These are phyloP conservation scores for Athalia circularis DNA, from an alignment of 2,888 invertebrate species.

Conservation along the genomic window DNA sequence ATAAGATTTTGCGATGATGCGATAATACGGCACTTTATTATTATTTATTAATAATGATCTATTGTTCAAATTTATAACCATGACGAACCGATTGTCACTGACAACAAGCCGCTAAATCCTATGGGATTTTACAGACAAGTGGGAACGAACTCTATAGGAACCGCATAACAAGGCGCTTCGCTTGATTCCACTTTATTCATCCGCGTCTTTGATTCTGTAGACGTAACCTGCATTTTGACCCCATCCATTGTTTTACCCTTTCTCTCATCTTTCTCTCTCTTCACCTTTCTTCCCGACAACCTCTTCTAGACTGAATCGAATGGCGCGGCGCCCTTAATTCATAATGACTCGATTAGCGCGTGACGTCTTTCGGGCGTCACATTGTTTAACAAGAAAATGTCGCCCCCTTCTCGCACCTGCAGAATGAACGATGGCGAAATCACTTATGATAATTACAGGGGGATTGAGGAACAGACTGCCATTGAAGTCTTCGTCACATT, in stretches of 20 bases:
- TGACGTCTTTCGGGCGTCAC: slow-evolving; percentile 7
- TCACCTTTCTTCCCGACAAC: not conserved
- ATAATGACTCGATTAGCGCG: slow-evolving; percentile 28
- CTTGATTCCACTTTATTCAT: slow-evolving; percentile 30
- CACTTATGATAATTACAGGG: slow-evolving; percentile 4
- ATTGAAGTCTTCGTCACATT: not conserved
- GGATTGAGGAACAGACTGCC: not conserved
- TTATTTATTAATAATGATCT: not conserved
- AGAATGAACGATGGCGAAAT: slow-evolving; percentile 6
- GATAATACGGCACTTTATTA: not conserved
- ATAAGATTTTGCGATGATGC: too few species aligned
- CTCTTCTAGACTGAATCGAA: slow-evolving; percentile 7
- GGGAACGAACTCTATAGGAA: not conserved
- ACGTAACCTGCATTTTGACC: slow-evolving; percentile 28
- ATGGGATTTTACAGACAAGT: not conserved
- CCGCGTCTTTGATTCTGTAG: slow-evolving; percentile 13
- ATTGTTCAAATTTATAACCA: slow-evolving; percentile 2
- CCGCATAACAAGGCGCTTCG: slow-evolving; percentile 8
- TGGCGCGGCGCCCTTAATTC: slow-evolving; percentile 18
- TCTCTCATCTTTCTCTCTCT: slow-evolving; percentile 8
- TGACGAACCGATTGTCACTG: slow-evolving; percentile 3
- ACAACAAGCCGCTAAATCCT: not conserved
- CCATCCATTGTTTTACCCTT: slow-evolving; percentile 26
- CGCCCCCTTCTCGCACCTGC: not conserved
- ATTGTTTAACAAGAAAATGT: slow-evolving; percentile 18